These are phyloP conservation scores for Notolabrus celidotus DNA, from an alignment of 2,797 vertebrate species.

Conservation along the genomic window DNA sequence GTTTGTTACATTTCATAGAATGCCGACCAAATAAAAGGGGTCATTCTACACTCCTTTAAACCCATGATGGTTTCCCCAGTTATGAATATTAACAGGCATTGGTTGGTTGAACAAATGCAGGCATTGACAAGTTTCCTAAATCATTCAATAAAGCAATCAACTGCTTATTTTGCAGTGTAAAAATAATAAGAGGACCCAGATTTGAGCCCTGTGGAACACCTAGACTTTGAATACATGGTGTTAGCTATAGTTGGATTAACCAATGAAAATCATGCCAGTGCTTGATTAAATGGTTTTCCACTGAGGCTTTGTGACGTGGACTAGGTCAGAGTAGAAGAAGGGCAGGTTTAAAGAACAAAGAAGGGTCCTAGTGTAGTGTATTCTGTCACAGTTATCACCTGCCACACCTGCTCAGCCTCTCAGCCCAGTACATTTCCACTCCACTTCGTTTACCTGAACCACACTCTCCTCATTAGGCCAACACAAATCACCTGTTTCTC, in stretches of 20 bases:
- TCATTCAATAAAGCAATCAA: background rate
- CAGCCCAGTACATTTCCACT: too few relatives aligned
- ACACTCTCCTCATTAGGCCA: too few relatives aligned
- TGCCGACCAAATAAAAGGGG: background rate
- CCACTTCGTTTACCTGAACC: too few relatives aligned
- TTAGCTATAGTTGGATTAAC: background rate
- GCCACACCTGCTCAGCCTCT: too few relatives aligned
- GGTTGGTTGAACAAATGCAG: background rate
- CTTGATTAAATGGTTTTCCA: background rate
- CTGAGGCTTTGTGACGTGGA: too few relatives aligned
- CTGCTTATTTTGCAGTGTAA: background rate
- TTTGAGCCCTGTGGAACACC: background rate
- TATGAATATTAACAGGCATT: background rate
- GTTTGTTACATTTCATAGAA: slow-evolving; percentile 5
- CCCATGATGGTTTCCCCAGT: background rate
- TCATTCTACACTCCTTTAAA: background rate
- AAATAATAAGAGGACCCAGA: background rate
- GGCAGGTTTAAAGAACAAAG: too few relatives aligned
- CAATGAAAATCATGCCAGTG: background rate
- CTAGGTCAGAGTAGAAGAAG: too few relatives aligned
- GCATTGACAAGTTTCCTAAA: background rate
- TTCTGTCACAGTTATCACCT: too few relatives aligned
- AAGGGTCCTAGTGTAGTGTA: too few relatives aligned
- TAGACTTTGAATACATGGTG: too few relatives aligned
- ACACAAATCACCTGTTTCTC: too few relatives aligned